A percentile compares a stretch with the other conserved stretches of the same genome.
phyloP scores from a whole-genome alignment of 2,888 invertebrate genomes.

The Agonopterix heracliana region DNA sequence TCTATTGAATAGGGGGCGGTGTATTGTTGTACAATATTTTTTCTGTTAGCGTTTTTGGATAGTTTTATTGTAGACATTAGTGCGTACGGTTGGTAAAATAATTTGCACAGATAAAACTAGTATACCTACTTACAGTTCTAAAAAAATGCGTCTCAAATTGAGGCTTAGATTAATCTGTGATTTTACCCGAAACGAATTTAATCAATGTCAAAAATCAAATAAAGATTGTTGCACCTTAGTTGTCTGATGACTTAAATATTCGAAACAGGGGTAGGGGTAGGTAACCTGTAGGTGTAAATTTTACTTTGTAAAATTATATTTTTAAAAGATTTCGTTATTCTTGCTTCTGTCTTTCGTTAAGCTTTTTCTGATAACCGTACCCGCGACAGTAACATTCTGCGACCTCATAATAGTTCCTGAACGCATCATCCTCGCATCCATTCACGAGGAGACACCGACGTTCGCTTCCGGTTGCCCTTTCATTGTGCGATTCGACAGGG shows the following conservation, averaged over 20 bases:
- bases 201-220: no score
- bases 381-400: constrained; percentile 29
- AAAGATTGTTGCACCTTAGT: no score
- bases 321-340: no score
- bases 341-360: no score
- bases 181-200: no score
- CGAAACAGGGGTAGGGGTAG: no score
- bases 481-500: constrained; percentile 66
- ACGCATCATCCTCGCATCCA: constrained; percentile 37
- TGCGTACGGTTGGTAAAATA: constrained; percentile 35
- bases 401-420: constrained; percentile 65
- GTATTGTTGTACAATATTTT: constrained; percentile 70
- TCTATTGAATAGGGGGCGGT: constrained; percentile 65
- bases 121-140: no score
- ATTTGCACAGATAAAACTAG: background rate
- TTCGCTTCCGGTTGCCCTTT: constrained; percentile 67
- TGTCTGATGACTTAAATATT: no score
- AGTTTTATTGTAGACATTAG: constrained; percentile 32
- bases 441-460: constrained; percentile 61
- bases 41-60: constrained; percentile 32
- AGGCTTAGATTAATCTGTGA: no score
- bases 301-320: no score
- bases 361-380: constrained; percentile 33
- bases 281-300: no score
- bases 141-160: no score